phyloP scores from a whole-genome alignment of 2,113 vertebrate genomes.

The Perccottus glenii region DNA sequence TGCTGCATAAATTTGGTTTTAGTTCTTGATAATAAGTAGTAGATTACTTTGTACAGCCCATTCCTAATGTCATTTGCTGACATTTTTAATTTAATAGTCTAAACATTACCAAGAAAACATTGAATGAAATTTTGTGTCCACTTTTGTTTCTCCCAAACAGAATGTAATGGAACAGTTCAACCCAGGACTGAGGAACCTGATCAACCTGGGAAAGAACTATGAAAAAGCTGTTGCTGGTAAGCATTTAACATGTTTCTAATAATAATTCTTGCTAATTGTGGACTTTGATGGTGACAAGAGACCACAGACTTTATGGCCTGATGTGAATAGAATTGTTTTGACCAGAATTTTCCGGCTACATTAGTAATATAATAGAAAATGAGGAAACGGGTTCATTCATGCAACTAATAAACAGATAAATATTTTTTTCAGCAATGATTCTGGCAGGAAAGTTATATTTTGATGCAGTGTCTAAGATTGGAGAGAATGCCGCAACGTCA shows the following conservation, averaged over 20 bases:
- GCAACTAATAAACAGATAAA: slow-evolving; percentile 1
- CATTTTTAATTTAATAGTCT: neutral
- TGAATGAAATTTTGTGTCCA: neutral
- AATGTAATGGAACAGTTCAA: slow-evolving; percentile 99
- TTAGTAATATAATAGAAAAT: too few relatives aligned
- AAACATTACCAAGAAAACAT: neutral
- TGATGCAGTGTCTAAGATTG: slow-evolving; percentile 94
- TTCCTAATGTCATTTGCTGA: neutral
- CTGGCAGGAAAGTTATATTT: slow-evolving; percentile 94
- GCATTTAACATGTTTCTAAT: slow-evolving; percentile 40
- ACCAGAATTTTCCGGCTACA: too few relatives aligned
- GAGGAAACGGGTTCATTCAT: too few relatives aligned
- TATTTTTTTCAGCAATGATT: slow-evolving; percentile 85
- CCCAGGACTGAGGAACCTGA: slow-evolving; percentile 93
- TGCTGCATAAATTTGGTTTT: too few relatives aligned
- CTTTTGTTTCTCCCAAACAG: slow-evolving; percentile 68
- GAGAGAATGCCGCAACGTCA: slow-evolving; percentile 89
- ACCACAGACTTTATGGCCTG: too few relatives aligned
- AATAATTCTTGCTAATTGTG: neutral
- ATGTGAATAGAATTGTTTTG: too few relatives aligned
- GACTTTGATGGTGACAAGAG: neutral
- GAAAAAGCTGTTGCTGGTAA: slow-evolving; percentile 96
- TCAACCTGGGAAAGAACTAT: slow-evolving; percentile 97
- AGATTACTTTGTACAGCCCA: neutral
- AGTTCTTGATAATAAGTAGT: slow-evolving; percentile 6